Evolutionary conservation across 2,113 vertebrate species (phyloP).

Genomic region (Brachirus orientalis): DNA sequence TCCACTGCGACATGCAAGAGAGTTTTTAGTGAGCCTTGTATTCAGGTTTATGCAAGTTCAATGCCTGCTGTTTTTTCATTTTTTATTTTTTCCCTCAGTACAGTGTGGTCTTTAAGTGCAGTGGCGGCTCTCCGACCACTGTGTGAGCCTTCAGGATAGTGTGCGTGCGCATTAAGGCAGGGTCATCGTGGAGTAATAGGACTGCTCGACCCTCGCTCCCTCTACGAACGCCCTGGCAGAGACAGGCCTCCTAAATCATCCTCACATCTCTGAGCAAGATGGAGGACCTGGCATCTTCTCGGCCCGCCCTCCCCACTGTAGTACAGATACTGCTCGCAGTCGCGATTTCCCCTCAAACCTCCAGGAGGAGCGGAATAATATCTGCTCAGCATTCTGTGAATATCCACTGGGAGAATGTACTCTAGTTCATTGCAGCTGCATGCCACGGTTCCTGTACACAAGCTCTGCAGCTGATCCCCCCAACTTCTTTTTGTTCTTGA

Average conservation of each 20-base stretch:
- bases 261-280: conserved; percentile 70
- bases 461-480: conserved; percentile 29
- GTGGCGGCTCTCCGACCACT: conserved; percentile 27
- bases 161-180: conserved; percentile 38
- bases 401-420: conserved; percentile 51
- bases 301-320: conserved; percentile 28
- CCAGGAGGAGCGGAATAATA: conserved; percentile 58
- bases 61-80: conserved; percentile 6
- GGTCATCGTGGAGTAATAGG: conserved; percentile 74
- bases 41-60: not conserved
- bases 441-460: conserved; percentile 26
- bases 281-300: conserved; percentile 55
- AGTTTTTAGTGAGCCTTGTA: not conserved
- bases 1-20: too few relatives aligned
- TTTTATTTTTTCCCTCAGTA: not conserved
- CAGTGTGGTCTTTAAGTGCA: conserved; percentile 35
- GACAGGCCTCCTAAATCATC: conserved; percentile 75
- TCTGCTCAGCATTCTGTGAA: conserved; percentile 71
- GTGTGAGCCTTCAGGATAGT: not conserved
- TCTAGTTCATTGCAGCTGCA: conserved; percentile 39
- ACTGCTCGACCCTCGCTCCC: conserved; percentile 60
- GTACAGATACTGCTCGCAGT: conserved; percentile 34
- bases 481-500: conserved; percentile 50
- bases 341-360: conserved; percentile 48
- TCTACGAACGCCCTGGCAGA: conserved; percentile 57